Base-by-base conservation (phyloP, 2,888 invertebrate species). In the Neoaliturus tenellus region DNA sequence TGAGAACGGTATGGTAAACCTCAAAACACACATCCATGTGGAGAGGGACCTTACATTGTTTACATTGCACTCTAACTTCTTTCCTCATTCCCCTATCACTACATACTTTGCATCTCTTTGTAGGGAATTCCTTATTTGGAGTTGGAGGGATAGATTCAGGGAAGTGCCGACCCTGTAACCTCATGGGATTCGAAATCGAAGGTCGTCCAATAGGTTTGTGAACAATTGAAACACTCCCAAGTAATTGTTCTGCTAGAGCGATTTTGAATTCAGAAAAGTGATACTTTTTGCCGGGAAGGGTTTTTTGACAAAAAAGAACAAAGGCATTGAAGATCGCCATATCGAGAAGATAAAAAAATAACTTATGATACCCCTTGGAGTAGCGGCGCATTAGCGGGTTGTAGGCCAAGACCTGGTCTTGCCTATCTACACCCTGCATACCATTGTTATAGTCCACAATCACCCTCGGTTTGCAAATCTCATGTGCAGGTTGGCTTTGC, bases 21-120 rank as follows among this genome's bases (percentile, higher is more conserved):
- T 55, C 55, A 55, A 55, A 55, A 55, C 55, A 55, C 1, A n/a
- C n/a, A n/a, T 55, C 55, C 2, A 55, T 55, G 55, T 55, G 55
- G 3, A 55, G 55, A 23, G 1, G 10, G 2, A 55, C 55, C 12
- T 1, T 20, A 55, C 55, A 55, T 23, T 55, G 55, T 23, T 55
- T 55, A n/a, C 55, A 55, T 25, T 55, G 55, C 2, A 55, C 14
- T 55, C 55, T 20, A 5, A 5, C 14, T 55, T 55, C 55, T 23
- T 55, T 55, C 12, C 55, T 55, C 55, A 55, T 23, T 23, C 55
- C 55, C 8, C 23, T 20, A 5, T 55, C 20, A 5, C 14, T 55
- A 2, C 55, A 55, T 23, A 55, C 55, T 25, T 55, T 14, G 14
- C 55, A 55, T 4, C 25, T 20, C 14, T 67, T 67, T 31, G 33